phyloP scores from a whole-genome alignment of 1,140 invertebrate species.

The Drosophila melanica region DNA sequence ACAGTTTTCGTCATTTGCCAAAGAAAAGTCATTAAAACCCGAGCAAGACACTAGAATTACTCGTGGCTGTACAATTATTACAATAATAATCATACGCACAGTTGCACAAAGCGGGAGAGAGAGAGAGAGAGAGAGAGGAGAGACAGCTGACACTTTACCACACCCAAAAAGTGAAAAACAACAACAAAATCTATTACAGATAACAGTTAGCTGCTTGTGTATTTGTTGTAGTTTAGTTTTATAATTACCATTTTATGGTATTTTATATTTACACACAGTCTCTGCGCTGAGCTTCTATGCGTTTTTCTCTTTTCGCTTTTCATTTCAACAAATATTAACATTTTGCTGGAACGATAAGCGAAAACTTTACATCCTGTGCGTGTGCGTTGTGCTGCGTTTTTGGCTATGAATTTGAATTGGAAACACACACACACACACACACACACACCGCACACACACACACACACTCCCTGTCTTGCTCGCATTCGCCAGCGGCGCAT shows the following conservation, averaged over 20 bases:
- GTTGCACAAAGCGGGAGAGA: conserved; percentile 43
- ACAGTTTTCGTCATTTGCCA: conserved; percentile 49
- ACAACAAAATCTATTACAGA: conserved; percentile 71
- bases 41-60: conserved; percentile 37
- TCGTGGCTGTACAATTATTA: conserved; percentile 57
- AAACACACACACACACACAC: background rate
- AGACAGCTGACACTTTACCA: background rate
- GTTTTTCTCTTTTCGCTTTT: conserved; percentile 44
- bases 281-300: conserved; percentile 10
- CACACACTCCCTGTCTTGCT: background rate
- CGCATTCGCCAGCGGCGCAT: conserved; percentile 61
- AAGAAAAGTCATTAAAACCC: conserved; percentile 70
- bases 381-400: conserved; percentile 40
- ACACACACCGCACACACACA: background rate
- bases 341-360: conserved; percentile 76
- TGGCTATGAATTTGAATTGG: conserved; percentile 45
- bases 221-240: conserved; percentile 73
- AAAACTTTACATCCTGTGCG: conserved; percentile 61
- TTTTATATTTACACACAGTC: conserved; percentile 69
- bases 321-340: conserved; percentile 78
- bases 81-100: conserved; percentile 81
- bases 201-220: conserved; percentile 37
- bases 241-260: conserved; percentile 80
- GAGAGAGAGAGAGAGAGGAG: background rate
- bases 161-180: conserved; percentile 22